Conservation (phyloP, 2,113 vertebrate species). For the Pangasianodon gigas region DNA sequence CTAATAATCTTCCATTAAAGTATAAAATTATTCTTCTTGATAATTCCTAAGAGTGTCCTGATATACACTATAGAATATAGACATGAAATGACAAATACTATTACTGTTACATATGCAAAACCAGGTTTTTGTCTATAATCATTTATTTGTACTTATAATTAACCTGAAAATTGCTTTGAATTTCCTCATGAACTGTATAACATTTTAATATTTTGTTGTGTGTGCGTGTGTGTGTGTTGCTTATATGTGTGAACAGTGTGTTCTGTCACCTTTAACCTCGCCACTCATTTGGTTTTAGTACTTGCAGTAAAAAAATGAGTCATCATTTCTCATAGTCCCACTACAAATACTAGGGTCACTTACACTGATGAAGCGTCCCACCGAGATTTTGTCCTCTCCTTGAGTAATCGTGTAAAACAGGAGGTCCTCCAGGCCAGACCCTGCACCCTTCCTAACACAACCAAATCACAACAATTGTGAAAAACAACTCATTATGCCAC, state of each 20-base stretch:
- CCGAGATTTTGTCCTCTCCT: slow-evolving; percentile 80
- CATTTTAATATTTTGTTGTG: background rate
- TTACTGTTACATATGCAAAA: background rate
- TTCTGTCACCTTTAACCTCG: background rate
- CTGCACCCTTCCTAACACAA: slow-evolving; percentile 65
- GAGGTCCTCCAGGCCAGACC: slow-evolving; percentile 78
- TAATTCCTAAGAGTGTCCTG: background rate
- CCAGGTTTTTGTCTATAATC: background rate
- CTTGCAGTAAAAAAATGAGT: background rate
- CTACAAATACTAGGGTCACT: slow-evolving; percentile 53
- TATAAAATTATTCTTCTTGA: background rate
- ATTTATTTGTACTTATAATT: background rate
- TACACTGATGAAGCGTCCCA: slow-evolving; percentile 83
- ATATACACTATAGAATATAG: background rate
- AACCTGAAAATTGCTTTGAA: background rate
- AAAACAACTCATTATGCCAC: background rate
- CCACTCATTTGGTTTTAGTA: background rate
- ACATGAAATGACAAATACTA: background rate
- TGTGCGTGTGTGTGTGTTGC: background rate
- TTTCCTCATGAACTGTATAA: background rate
- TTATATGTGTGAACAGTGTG: background rate
- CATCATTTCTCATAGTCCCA: background rate
- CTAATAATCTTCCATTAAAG: background rate
- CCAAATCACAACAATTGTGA: slow-evolving; percentile 39
- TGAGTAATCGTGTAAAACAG: slow-evolving; percentile 88